A percentile compares a stretch with the other conserved stretches of the same genome.
Evolutionary conservation across 2,797 vertebrate genomes (phyloP).

Genomic region (Lepidocolaptes lacrymiger): DNA sequence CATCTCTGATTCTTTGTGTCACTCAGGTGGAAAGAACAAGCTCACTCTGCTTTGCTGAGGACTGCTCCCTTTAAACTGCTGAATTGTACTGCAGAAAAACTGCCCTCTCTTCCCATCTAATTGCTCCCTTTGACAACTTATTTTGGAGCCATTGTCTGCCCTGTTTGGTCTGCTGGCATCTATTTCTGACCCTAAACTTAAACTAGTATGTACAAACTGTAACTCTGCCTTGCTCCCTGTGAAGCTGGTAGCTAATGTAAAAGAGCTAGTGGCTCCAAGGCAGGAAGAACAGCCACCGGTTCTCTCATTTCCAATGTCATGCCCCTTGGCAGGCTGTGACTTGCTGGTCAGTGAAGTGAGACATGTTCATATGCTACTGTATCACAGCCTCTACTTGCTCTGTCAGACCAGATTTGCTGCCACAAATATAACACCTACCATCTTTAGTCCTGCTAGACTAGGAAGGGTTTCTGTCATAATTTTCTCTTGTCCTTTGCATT

Average conservation of each 20-base stretch:
- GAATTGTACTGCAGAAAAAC: not conserved
- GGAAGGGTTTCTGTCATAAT: not conserved
- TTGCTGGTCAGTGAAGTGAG: not conserved
- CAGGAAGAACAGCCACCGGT: not conserved
- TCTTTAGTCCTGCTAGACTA: not conserved
- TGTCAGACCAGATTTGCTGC: not conserved
- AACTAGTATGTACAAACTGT: not conserved
- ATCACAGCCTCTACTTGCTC: not conserved
- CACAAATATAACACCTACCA: not conserved
- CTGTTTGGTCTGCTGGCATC: not conserved
- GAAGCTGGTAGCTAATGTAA: not conserved
- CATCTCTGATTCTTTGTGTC: fast-evolving
- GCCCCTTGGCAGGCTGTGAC: not conserved
- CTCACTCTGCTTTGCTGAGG: not conserved
- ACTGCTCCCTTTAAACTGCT: not conserved
- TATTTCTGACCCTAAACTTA: not conserved
- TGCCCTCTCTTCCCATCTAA: not conserved
- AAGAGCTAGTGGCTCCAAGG: not conserved
- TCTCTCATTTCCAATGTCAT: not conserved
- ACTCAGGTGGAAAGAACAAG: fast-evolving
- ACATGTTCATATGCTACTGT: fast-evolving
- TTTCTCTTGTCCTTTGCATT: not conserved
- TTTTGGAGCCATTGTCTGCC: not conserved
- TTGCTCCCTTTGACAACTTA: not conserved
- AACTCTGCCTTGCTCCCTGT: not conserved